phyloP scores from a whole-genome alignment of 2,113 vertebrate species.

The Etheostoma cragini region DNA sequence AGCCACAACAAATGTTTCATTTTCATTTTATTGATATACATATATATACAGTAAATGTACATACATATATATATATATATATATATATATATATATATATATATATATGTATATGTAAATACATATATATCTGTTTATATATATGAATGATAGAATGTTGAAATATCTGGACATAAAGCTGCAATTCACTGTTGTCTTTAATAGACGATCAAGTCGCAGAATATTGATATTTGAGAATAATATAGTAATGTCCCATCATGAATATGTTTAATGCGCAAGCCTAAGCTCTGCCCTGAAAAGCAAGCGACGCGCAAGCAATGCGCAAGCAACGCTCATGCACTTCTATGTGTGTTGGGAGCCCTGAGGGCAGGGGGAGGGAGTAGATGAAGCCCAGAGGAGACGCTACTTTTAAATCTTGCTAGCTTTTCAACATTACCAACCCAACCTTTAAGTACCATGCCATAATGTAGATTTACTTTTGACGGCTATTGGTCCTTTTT shows the following conservation, averaged over 20 bases:
- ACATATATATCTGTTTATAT: background rate
- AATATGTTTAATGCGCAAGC: too few species aligned
- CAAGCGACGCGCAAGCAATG: too few species aligned
- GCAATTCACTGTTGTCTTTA: background rate
- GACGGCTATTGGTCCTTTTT: background rate
- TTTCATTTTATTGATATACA: conserved; percentile 21
- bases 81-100: background rate
- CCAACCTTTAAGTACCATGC: background rate
- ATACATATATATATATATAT: background rate
- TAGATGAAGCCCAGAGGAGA: too few species aligned
- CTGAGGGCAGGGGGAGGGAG: too few species aligned
- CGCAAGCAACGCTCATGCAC: too few species aligned
- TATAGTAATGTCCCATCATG: background rate
- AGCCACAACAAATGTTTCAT: conserved; percentile 3
- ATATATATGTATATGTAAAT: background rate
- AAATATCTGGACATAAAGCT: background rate
- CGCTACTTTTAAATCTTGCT: too few species aligned
- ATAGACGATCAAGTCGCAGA: background rate
- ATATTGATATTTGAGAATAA: background rate
- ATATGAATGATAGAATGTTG: background rate
- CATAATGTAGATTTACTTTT: conserved; percentile 8
- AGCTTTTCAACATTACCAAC: too few species aligned
- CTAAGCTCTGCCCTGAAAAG: too few species aligned
- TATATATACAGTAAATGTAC: background rate
- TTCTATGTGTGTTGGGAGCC: too few species aligned